A percentile compares a stretch with the other conserved stretches of the same genome.
phyloP scores from a whole-genome alignment of 2,888 invertebrate genomes.

The Galeopsomyia nigrocyanea region DNA sequence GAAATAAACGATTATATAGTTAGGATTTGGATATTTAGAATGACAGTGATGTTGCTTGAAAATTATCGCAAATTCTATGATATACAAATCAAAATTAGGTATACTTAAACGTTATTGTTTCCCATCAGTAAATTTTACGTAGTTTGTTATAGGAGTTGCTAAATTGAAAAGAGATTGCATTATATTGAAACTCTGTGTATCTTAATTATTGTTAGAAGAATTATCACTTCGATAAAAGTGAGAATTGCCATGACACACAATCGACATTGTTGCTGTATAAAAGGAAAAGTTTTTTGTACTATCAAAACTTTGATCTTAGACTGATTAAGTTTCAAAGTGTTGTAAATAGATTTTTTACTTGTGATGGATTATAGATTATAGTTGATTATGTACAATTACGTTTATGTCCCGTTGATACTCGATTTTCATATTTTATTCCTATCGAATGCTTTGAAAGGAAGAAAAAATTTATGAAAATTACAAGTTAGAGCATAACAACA shows the following conservation, averaged over 20 bases:
- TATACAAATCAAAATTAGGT: too few relatives aligned
- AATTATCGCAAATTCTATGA: too few relatives aligned
- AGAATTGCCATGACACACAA: background rate
- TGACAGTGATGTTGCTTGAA: too few relatives aligned
- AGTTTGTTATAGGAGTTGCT: too few relatives aligned
- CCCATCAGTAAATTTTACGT: too few relatives aligned
- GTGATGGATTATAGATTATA: conserved; percentile 37
- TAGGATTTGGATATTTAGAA: too few relatives aligned
- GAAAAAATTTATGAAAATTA: conserved; percentile 27
- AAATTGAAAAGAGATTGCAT: too few relatives aligned
- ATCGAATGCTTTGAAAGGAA: background rate
- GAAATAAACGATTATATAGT: too few relatives aligned
- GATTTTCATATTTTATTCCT: background rate
- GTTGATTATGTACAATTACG: conserved; percentile 26
- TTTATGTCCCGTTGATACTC: background rate
- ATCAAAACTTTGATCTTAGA: conserved; percentile 33
- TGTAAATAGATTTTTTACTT: conserved; percentile 46
- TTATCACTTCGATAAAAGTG: background rate
- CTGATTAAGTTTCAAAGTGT: conserved; percentile 36
- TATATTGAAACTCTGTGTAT: too few relatives aligned
- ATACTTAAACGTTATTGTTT: too few relatives aligned
- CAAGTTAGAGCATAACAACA: background rate
- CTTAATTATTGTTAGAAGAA: too few relatives aligned
- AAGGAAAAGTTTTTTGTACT: conserved; percentile 35
- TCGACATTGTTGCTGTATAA: conserved; percentile 7